Evolutionary conservation across 2,797 vertebrate species (phyloP).

Genomic region (Arvicola amphibius): DNA sequence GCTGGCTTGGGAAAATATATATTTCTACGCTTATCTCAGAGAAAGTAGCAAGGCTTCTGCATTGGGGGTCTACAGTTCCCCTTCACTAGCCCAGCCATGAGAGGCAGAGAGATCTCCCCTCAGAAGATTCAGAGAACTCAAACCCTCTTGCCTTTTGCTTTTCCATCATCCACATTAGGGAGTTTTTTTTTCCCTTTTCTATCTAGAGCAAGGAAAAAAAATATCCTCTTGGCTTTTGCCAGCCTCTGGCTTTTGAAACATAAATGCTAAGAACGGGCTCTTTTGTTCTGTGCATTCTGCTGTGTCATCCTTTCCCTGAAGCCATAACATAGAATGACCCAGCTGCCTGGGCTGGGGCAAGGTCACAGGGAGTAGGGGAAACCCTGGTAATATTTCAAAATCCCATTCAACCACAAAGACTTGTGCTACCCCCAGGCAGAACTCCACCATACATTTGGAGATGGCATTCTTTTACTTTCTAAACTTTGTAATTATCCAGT

Average conservation of each 20-base stretch:
- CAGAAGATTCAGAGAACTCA: neutral
- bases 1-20: neutral
- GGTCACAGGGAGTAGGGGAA: slow-evolving; percentile 33
- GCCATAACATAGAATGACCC: neutral
- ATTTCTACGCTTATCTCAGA: neutral
- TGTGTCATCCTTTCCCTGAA: slow-evolving; percentile 66
- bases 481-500: slow-evolving; percentile 49
- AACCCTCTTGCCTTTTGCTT: neutral
- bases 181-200: neutral
- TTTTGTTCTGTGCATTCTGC: slow-evolving; percentile 72
- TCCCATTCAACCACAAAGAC: neutral
- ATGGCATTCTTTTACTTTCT: slow-evolving; percentile 8
- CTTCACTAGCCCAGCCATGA: neutral
- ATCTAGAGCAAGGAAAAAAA: slow-evolving; percentile 19
- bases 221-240: neutral
- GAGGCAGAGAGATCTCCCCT: neutral
- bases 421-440: neutral
- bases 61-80: neutral
- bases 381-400: neutral
- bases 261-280: slow-evolving; percentile 61
- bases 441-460: neutral
- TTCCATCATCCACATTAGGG: neutral
- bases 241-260: slow-evolving; percentile 46
- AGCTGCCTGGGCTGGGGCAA: slow-evolving; percentile 17
- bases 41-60: neutral